Base-by-base conservation (phyloP, 1,140 invertebrate genomes). In the Bemisia tabaci region DNA sequence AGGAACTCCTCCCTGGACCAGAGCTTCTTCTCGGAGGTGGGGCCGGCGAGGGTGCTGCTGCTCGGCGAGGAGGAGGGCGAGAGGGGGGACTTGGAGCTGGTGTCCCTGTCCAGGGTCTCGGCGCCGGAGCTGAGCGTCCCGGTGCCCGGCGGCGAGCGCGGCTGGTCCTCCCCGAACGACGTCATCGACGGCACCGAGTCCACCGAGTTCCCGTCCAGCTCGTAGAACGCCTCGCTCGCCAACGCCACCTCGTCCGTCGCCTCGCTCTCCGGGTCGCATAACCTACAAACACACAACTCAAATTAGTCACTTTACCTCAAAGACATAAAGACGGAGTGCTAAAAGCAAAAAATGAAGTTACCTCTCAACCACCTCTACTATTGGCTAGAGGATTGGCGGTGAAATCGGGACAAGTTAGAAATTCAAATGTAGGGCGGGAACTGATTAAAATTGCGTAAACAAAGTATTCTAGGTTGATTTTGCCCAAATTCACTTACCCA, bases 1-100 rank as follows among this genome's bases (percentile, higher is more conserved):
- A 88, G 78, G 77, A 84, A 87, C 69, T 88, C 82, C 73, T 90
- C 87, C 22, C 86, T 77, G 1, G 85, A 84, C 81, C 84, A 88
- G 59, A 84, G 80, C 73, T 78, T 79, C 74, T 80, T 75, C 75
- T 77, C 72, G 72, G 77, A 71, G 26, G n/a, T 62, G 9, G 62
- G 5, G 5, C 60, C 22, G n/a, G 12, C 1, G 1, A 17, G 22
- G 26, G 59, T 11, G 66, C 21, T 22, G 62, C 58, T 24, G 58
- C 60, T 2, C 22, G 12, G 1, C 63, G 61, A 22, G 60, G 65
- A 1, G 9, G 17, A 26, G 22, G 22, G 21, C 21, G 39, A 24
- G 12, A 1, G n/a, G 27, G 39, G 1, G 12, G 25, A 26, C 25
- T 33, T 2, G 12, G 22, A 12, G 25, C 59, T 22, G 61, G 26